Base-by-base conservation (phyloP, 1,140 invertebrate genomes). In the Megathymus violae region DNA sequence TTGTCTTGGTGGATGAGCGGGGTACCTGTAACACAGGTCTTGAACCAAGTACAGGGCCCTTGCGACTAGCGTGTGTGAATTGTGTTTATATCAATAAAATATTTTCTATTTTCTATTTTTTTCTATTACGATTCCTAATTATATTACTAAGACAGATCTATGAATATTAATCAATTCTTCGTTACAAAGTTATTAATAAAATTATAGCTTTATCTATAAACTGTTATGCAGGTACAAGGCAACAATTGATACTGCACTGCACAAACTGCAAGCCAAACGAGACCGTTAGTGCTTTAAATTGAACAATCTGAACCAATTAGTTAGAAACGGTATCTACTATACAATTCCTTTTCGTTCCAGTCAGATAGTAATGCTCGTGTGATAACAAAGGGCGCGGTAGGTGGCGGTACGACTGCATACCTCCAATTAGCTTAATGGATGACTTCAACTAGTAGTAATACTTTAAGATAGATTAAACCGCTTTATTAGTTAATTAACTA, bases 361-460 rank as follows among this genome's bases (percentile, higher is more conserved):
- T 64, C 62, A 69, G 52, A 56, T 56, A 43, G 52, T 56, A 56
- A 56, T 56, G 40, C 40, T 31, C 40, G 14, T 43, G 10, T 56
- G 52, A 56, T 75, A 71, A 80, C 79, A 87, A 87, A 82, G 70
- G 75, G 75, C 51, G 34, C 51, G 71, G 69, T 78, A 83, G 74
- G 71, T 81, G 73, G 64, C 72, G 69, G 78, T 73, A 71, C 69
- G 74, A 66, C 47, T 69, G 51, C 66, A 58, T 67, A 64, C 74
- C 76, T 77, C 69, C 84, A 87, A 88, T 89, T 88, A 88, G 79
- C 70, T 78, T 89, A 89, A 89, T 89, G 87, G 82, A 88, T 78
- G 80, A 54, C 76, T 69, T 74, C 78, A 80, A 80, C 85, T n/a
- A n/a, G n/a, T 82, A 88, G 22, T 40, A 56, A 56, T 56, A 56